A percentile compares a stretch with the other conserved stretches of the same genome.
These are phyloP conservation scores for Diacarnus erythraeanus DNA, from an alignment of 37 sponge, comb jelly and placozoan species.

Conservation along the genomic window DNA sequence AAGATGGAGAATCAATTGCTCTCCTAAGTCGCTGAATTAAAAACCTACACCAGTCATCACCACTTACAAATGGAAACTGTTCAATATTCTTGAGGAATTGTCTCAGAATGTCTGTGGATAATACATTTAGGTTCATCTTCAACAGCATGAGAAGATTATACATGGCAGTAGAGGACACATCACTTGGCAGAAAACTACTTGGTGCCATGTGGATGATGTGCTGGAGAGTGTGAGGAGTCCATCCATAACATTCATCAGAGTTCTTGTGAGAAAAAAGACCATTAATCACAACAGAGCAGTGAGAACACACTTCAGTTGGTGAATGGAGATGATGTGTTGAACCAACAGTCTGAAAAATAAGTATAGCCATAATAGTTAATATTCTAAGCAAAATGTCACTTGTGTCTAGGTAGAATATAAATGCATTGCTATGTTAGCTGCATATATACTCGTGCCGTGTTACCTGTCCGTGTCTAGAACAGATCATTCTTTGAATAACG, in stretches of 20 bases:
- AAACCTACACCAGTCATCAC: neutral
- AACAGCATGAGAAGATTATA: neutral
- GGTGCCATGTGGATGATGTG: neutral
- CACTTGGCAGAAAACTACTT: neutral
- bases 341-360: neutral
- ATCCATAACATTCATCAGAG: neutral
- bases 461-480: neutral
- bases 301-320: neutral
- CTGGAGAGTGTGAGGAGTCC: constrained; percentile 5
- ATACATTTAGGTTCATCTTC: neutral
- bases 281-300: neutral
- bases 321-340: neutral
- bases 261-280: neutral
- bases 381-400: neutral
- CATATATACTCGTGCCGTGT: neutral
- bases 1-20: neutral
- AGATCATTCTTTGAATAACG: neutral
- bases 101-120: neutral
- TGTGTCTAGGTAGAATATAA: neutral
- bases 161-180: neutral
- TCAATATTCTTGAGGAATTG: neutral
- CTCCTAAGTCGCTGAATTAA: neutral
- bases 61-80: neutral
- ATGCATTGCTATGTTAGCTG: neutral
- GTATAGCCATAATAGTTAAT: neutral